Percentiles rank a stretch among this genome's conserved stretches.
phyloP scores from a whole-genome alignment of 2,888 invertebrate species.

The Brachylomia viminalis region DNA sequence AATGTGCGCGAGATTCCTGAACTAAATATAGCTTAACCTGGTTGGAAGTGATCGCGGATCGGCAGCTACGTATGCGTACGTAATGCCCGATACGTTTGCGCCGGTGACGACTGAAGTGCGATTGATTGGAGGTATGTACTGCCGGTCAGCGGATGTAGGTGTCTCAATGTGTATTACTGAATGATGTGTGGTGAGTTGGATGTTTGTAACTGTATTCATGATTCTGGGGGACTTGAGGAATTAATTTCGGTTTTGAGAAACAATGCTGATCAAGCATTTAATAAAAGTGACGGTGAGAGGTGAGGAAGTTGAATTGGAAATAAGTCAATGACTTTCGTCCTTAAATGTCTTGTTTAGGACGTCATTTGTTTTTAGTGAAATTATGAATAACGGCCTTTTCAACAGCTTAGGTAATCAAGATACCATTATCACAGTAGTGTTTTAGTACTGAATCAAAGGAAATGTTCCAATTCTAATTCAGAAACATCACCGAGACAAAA shows the following conservation, averaged over 20 bases:
- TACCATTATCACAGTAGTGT: not conserved
- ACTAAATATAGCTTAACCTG: slow-evolving; percentile 73
- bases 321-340: not conserved
- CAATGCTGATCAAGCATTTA: not conserved
- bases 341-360: not conserved
- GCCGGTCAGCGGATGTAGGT: slow-evolving; percentile 8
- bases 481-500: slow-evolving; percentile 18
- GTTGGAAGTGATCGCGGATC: slow-evolving; percentile 64
- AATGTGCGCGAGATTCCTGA: slow-evolving; percentile 61
- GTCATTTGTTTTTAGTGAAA: not conserved
- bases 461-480: not conserved
- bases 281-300: not conserved
- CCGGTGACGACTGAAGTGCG: slow-evolving; percentile 51
- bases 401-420: not conserved
- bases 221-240: not conserved
- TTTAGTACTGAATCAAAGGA: not conserved
- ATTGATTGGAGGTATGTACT: slow-evolving; percentile 35
- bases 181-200: not conserved
- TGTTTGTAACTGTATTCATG: not conserved
- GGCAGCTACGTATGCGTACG: slow-evolving; percentile 67
- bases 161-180: slow-evolving; percentile 9
- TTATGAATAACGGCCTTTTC: no score
- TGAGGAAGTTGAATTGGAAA: not conserved
- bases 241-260: not conserved
- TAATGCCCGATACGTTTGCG: slow-evolving; percentile 46